These are phyloP conservation scores for Myocastor coypus DNA, from an alignment of 2,113 vertebrate genomes.

Conservation along the genomic window DNA sequence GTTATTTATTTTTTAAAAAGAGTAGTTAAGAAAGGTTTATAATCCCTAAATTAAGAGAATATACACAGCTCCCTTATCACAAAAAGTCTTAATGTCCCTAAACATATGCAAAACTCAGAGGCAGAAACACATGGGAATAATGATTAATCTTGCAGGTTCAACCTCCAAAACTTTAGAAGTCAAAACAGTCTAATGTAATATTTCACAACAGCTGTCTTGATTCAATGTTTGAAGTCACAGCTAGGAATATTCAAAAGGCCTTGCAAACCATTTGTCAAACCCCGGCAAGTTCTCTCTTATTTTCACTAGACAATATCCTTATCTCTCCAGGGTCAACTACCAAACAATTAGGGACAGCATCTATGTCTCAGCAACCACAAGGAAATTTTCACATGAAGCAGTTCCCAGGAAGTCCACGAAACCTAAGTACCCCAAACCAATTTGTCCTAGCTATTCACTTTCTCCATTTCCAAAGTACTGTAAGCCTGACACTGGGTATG, in stretches of 20 bases:
- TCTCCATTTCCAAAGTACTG: background rate
- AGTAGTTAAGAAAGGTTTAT: background rate
- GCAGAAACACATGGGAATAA: slow-evolving; percentile 4
- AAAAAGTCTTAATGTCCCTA: background rate
- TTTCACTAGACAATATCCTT: background rate
- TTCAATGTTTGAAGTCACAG: background rate
- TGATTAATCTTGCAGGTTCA: background rate
- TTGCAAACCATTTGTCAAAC: background rate
- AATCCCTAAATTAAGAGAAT: background rate
- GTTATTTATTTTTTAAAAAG: background rate
- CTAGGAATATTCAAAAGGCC: background rate
- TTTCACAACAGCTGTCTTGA: background rate
- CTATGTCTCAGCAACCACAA: background rate
- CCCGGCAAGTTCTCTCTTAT: background rate
- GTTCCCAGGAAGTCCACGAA: background rate
- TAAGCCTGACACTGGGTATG: background rate
- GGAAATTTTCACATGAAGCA: background rate
- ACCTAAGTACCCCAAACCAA: background rate
- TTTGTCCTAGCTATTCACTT: background rate
- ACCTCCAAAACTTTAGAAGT: background rate
- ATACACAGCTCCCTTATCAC: background rate
- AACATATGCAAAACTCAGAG: background rate
- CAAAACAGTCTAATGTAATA: background rate
- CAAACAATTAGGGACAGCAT: background rate
- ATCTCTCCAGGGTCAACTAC: background rate